Evolutionary conservation across 2,797 vertebrate species (phyloP).

Genomic region (Sternotherus odoratus): DNA sequence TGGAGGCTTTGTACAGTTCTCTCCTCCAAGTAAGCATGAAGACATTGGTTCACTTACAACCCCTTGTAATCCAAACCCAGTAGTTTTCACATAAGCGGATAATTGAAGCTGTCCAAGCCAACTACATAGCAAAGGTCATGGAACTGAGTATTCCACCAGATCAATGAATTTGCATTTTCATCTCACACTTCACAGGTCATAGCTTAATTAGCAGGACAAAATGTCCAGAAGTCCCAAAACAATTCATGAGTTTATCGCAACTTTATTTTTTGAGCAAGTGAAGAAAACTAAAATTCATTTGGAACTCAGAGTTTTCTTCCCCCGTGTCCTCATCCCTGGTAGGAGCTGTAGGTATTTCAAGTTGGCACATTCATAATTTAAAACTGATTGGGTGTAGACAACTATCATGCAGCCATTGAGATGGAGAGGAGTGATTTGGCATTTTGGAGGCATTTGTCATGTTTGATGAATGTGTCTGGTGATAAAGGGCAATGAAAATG

Average conservation of each 20-base stretch:
- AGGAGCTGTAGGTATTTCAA: neutral
- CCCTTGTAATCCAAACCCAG: neutral
- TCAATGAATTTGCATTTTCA: neutral
- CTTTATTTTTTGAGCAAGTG: neutral
- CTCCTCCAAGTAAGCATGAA: neutral
- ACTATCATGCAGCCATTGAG: conserved; percentile 65
- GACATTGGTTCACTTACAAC: neutral
- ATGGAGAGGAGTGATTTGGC: conserved; percentile 54
- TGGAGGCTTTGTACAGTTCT: neutral
- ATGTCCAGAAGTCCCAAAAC: conserved; percentile 20
- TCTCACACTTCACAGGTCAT: neutral
- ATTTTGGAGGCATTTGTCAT: conserved; percentile 56
- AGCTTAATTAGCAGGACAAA: neutral
- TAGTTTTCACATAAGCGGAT: neutral
- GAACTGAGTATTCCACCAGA: neutral
- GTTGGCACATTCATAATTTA: conserved; percentile 36
- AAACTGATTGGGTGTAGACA: conserved; percentile 31
- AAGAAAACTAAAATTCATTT: conserved; percentile 9
- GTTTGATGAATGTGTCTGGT: conserved; percentile 61
- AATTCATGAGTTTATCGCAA: neutral
- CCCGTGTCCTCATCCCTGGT: conserved; percentile 10
- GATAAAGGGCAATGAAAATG: conserved; percentile 43
- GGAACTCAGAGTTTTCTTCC: neutral
- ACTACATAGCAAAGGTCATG: fast-evolving
- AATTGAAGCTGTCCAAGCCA: neutral